These are phyloP conservation scores for Xerus inauris DNA, from an alignment of 2,113 vertebrate species.

Conservation along the genomic window DNA sequence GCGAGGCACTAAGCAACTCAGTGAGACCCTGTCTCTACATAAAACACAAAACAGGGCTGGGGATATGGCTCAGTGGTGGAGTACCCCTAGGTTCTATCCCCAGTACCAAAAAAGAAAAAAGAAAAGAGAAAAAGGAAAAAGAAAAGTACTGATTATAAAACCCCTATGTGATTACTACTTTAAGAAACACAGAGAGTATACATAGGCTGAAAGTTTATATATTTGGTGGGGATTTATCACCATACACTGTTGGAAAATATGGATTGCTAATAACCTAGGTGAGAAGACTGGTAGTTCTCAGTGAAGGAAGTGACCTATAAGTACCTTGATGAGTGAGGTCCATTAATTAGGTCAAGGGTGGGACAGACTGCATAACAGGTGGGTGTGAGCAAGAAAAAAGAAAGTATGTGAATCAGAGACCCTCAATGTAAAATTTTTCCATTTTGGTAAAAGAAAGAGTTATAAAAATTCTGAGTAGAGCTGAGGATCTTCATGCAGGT, in stretches of 20 bases:
- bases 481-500: background rate
- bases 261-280: background rate
- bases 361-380: background rate
- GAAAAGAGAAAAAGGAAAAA: too few relatives aligned
- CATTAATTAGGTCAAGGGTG: background rate
- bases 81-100: too few relatives aligned
- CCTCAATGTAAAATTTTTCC: background rate
- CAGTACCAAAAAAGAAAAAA: too few relatives aligned
- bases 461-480: background rate
- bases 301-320: background rate
- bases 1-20: too few relatives aligned
- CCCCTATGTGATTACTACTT: background rate
- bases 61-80: too few relatives aligned
- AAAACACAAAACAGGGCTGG: too few relatives aligned
- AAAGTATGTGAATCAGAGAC: background rate
- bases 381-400: background rate
- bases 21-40: too few relatives aligned
- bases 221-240: background rate
- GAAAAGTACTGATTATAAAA: too few relatives aligned
- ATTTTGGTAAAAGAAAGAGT: background rate
- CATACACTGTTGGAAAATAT: background rate
- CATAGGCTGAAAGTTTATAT: background rate
- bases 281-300: background rate
- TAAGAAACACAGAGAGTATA: background rate
- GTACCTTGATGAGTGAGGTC: background rate